Base-by-base conservation (phyloP, 23 tunicate species). In the Styela plicata region DNA sequence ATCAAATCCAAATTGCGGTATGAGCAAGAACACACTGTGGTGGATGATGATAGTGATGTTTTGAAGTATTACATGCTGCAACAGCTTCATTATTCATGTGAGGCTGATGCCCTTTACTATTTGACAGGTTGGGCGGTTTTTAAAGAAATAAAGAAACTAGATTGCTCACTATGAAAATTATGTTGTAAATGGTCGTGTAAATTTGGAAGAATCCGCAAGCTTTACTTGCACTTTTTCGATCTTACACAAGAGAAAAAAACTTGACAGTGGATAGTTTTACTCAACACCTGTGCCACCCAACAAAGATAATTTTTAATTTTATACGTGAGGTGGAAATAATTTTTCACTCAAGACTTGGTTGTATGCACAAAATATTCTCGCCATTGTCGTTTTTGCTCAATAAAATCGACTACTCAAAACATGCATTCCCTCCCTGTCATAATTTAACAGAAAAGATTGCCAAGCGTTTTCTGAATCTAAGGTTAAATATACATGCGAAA, bases 71-170 rank as follows among this genome's bases (percentile, higher is more conserved):
- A 3, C 16, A 17, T 7, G 71, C 31, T 66, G 71, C 31, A 26
- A 66, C 31, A 25, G 30, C 31, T 30, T 71, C 77, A 2, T 71
- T 71, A 71, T 17, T 3, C 77, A 3, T 71, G 77, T 32, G 34
- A 71, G 29, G 32, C 77, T 2, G 34, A 71, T 71, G 77, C 36
- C 16, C 17, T 71, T 34, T 71, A 71, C 17, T 71, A 71, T 34
- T 34, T 71, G 16, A 34, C 34, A 19, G 77, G 77, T 30, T 71
- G 77, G 77, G 35, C 77, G 13, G 34, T 71, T 3, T 34, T 18
- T 17, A 31, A 71, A 29, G 77, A 28, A 22, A 3, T 71, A 32
- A 30, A 71, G 29, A 71, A 30, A 21, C 37, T 3, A 33, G 34
- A 71, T 3, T 71, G 77, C 5, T 33, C 29, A 34, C 34, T 3